Evolutionary conservation across 1,140 invertebrate genomes (phyloP), one percentile per base, ranked within the genome.

Genomic region (Camponotus vicinus): DNA sequence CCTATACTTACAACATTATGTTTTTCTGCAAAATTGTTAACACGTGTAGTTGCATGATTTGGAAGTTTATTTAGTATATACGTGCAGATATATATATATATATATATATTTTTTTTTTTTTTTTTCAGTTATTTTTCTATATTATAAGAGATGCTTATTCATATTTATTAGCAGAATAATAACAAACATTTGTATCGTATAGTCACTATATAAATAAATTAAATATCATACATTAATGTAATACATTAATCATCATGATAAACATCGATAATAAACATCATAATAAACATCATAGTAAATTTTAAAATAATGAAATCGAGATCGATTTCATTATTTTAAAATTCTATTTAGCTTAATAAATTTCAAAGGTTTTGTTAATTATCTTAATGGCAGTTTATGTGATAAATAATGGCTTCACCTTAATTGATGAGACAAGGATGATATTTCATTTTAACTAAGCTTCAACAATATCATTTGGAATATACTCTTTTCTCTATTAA

Each of bases 341-440:
- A 90, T 90, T 87, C 85, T 69, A 90, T 90, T 84, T 89, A 59
- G 52, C 85, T 90, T 77, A 66, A 59, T 45, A 18, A 85, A 73
- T 80, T 83, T 45, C 76, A 59, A 90, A 90, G 61, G 79, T 86
- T 89, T 87, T 61, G 86, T 89, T 86, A 66, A 75, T 59, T 49
- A 40, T 57, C 67, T 89, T 70, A 64, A 89, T 87, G 66, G 11
- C 2, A 13, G 27, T 64, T 69, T 70, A 52, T 21, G 18, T 27
- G 49, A 1, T 55, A 27, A 79, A 57, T 89, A 82, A 86, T 45
- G 52, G 18, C 34, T 52, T 2, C 8, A 13, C 63, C 69, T 75
- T 83, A 61, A 49, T 32, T 75, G 8, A 75, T 21, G 9, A 49
- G 13, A 75, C 4, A n/a, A 59, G 15, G 13, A 40, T 67, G 32